These are phyloP conservation scores for Melanotaenia nigrans DNA, from an alignment of 2,797 vertebrate genomes.

Conservation along the genomic window DNA sequence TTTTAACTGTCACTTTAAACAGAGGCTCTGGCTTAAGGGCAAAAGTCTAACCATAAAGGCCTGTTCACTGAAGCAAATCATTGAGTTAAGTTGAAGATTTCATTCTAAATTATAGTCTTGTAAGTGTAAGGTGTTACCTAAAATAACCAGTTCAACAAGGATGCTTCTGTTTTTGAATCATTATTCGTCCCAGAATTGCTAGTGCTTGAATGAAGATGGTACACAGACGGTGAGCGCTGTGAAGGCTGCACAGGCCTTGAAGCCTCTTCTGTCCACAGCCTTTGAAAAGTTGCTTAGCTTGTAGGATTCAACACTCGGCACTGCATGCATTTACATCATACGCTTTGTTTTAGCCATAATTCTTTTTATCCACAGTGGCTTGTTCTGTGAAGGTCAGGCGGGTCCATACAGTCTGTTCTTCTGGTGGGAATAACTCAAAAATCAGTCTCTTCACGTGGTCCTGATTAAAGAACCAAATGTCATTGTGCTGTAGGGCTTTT, in stretches of 20 bases:
- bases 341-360: slow-evolving; percentile 36
- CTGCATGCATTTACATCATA: slow-evolving; percentile 56
- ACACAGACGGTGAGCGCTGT: slow-evolving; percentile 16
- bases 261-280: slow-evolving; percentile 15
- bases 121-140: slow-evolving; percentile 1
- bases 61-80: slow-evolving; percentile 2
- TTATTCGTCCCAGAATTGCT: slow-evolving; percentile 15
- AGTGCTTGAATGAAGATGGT: slow-evolving; percentile 33
- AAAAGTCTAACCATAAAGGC: slow-evolving; percentile 2
- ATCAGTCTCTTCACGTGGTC: slow-evolving; percentile 19
- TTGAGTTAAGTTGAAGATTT: slow-evolving; percentile 3
- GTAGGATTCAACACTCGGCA: slow-evolving; percentile 38
- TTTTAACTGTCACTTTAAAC: slow-evolving; percentile 12
- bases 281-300: slow-evolving; percentile 53
- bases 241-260: slow-evolving; percentile 47
- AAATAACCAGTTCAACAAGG: slow-evolving; percentile 4
- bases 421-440: slow-evolving; percentile 35
- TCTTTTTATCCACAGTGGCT: slow-evolving; percentile 37
- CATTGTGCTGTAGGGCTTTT: slow-evolving; percentile 20
- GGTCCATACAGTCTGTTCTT: slow-evolving; percentile 6
- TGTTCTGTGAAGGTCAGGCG: slow-evolving; percentile 43
- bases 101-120: neutral
- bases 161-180: slow-evolving; percentile 11
- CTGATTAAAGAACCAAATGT: slow-evolving; percentile 42
- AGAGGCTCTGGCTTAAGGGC: neutral